Percentiles rank a stretch among this genome's conserved stretches.
Conservation (phyloP, 2,888 invertebrate genomes). For the Andrena marginata region DNA sequence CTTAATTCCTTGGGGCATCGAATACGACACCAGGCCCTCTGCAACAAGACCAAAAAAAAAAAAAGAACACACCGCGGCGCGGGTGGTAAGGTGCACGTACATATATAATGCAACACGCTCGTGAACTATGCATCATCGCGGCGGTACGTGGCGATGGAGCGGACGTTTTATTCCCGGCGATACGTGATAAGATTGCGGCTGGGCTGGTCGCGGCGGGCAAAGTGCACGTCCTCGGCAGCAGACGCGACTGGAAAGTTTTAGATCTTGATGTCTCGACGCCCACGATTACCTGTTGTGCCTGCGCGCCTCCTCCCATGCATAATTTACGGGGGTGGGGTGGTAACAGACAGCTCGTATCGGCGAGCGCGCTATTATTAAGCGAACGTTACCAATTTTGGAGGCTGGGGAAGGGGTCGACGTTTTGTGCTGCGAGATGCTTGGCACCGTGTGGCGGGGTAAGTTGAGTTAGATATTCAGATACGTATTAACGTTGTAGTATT, state of each 20-base stretch:
- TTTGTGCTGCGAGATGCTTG: neutral
- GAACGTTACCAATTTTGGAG: neutral
- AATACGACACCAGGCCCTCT: conserved; percentile 93
- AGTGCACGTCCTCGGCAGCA: conserved; percentile 31
- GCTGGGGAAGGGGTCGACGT: neutral
- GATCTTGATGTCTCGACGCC: conserved; percentile 13
- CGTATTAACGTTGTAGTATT: neutral
- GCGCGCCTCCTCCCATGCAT: neutral
- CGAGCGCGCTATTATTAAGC: neutral
- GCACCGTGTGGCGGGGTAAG: neutral
- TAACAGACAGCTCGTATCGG: neutral
- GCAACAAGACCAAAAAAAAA: conserved; percentile 76
- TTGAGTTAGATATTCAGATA: neutral
- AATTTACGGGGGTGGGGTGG: conserved; percentile 4
- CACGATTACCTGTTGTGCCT: conserved; percentile 6
- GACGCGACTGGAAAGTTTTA: conserved; percentile 52
- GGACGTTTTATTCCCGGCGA: conserved; percentile 52
- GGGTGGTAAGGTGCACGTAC: neutral
- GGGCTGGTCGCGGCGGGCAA: conserved; percentile 12
- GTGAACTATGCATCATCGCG: conserved; percentile 67
- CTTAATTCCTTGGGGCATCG: conserved; percentile 91
- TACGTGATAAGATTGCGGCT: conserved; percentile 67
- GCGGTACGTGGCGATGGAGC: conserved; percentile 17
- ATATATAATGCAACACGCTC: conserved; percentile 7
- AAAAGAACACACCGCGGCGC: neutral